Conservation (phyloP, 92 coral and sea anemone genomes). For the Siderastrea radians region DNA sequence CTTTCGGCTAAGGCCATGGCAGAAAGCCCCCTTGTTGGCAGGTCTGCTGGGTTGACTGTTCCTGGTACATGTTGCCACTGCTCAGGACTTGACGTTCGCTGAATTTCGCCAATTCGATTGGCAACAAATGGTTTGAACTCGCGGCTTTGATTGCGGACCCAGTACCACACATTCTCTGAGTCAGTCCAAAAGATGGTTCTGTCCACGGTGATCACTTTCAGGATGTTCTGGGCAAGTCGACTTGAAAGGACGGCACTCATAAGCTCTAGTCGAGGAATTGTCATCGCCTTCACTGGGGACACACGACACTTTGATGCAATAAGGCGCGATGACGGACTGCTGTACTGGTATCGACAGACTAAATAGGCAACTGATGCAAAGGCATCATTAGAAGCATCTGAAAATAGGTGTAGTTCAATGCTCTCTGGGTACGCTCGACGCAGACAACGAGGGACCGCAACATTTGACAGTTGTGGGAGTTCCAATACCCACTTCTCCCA, state of each 20-base stretch:
- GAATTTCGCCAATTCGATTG: slow-evolving; percentile 64
- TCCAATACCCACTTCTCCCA: slow-evolving; percentile 42
- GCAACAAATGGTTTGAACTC: slow-evolving; percentile 55
- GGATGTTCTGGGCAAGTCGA: too few relatives aligned
- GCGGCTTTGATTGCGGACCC: slow-evolving; percentile 67
- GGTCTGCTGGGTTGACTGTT: slow-evolving; percentile 49
- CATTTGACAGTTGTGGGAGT: slow-evolving; percentile 30
- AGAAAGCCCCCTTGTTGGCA: slow-evolving; percentile 41
- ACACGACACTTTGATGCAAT: slow-evolving; percentile 60
- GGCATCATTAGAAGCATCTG: slow-evolving; percentile 66
- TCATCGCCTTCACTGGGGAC: slow-evolving; percentile 40
- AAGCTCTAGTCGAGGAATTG: slow-evolving; percentile 40
- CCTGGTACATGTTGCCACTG: slow-evolving; percentile 64
- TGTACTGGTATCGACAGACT: slow-evolving; percentile 31
- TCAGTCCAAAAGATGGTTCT: slow-evolving; percentile 68
- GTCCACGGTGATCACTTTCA: too few relatives aligned
- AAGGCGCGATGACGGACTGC: slow-evolving; percentile 39
- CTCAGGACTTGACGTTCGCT: slow-evolving; percentile 54
- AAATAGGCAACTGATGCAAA: slow-evolving; percentile 43
- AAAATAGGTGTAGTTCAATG: slow-evolving; percentile 42
- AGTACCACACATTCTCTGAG: slow-evolving; percentile 64
- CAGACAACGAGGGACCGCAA: slow-evolving; percentile 62
- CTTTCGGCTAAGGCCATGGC: slow-evolving; percentile 40
- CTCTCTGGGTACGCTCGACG: slow-evolving; percentile 36
- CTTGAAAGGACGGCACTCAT: slow-evolving; percentile 74